phyloP scores from a whole-genome alignment of 2,888 invertebrate genomes.

The Argyresthia albistria region DNA sequence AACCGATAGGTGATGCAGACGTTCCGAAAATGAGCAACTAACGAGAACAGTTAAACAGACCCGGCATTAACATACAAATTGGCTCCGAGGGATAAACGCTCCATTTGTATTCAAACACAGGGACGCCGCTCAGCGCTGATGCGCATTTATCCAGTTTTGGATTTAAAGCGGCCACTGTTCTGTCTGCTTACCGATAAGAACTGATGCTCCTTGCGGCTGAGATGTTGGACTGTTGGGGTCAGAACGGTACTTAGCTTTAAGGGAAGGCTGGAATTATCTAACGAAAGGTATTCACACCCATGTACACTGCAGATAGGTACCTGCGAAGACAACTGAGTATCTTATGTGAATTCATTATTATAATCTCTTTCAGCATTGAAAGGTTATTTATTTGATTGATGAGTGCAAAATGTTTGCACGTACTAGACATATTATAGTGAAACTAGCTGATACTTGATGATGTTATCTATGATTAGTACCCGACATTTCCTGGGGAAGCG shows the following conservation, averaged over 20 bases:
- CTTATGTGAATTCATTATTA: too few relatives aligned
- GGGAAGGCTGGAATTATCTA: too few relatives aligned
- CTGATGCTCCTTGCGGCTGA: background rate
- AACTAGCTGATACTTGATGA: too few relatives aligned
- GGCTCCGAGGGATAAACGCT: slow-evolving; percentile 69
- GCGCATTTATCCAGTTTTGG: slow-evolving; percentile 62
- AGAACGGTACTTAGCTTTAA: too few relatives aligned
- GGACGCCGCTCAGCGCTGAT: slow-evolving; percentile 52
- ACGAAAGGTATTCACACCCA: too few relatives aligned
- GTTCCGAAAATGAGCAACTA: slow-evolving; percentile 69
- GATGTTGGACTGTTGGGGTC: too few relatives aligned
- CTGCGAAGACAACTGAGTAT: too few relatives aligned
- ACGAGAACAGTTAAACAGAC: slow-evolving; percentile 69
- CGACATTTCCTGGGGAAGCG: slow-evolving; percentile 7
- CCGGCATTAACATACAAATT: slow-evolving; percentile 71
- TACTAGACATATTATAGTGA: too few relatives aligned
- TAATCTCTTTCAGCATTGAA: too few relatives aligned
- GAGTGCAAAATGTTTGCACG: too few relatives aligned
- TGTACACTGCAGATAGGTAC: too few relatives aligned
- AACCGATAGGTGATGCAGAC: slow-evolving; percentile 38
- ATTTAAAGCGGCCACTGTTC: slow-evolving; percentile 44
- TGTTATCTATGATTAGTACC: background rate
- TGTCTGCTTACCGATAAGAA: slow-evolving; percentile 5
- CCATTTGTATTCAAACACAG: slow-evolving; percentile 70
- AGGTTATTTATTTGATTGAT: too few relatives aligned